phyloP scores from a whole-genome alignment of 2,113 vertebrate species.

The Plectropomus leopardus region DNA sequence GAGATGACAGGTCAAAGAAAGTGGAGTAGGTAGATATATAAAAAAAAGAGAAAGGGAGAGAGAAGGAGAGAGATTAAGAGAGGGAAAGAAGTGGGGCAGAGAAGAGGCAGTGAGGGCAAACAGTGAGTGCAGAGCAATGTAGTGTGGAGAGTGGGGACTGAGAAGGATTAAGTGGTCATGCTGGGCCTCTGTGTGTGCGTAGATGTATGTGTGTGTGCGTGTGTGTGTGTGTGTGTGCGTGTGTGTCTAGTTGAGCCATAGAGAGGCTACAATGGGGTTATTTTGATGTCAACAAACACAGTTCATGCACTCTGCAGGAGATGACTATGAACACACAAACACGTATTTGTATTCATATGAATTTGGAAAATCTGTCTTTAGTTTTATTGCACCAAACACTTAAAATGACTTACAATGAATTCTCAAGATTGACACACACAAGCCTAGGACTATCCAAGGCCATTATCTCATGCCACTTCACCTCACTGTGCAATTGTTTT shows the following conservation, averaged over 20 bases:
- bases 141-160: conserved; percentile 47
- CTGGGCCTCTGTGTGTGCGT: conserved; percentile 28
- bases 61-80: conserved; percentile 40
- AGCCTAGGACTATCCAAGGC: no score
- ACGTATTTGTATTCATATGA: not conserved
- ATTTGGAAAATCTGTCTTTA: no score
- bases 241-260: conserved; percentile 36
- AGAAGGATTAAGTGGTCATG: conserved; percentile 71
- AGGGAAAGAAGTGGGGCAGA: conserved; percentile 46
- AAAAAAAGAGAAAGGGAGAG: not conserved
- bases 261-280: conserved; percentile 49
- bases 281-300: conserved; percentile 46
- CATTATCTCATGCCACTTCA: no score
- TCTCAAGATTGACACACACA: no score
- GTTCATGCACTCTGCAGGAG: conserved; percentile 36
- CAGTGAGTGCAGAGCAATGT: conserved; percentile 36
- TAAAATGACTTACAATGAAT: no score
- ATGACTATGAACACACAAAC: conserved; percentile 2
- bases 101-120: conserved; percentile 48
- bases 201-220: conserved; percentile 23
- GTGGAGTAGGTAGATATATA: conserved; percentile 36
- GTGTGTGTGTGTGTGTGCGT: conserved; percentile 32
- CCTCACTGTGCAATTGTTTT: no score
- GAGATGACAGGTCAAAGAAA: conserved; percentile 71
- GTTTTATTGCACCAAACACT: no score